Conservation (phyloP, 1,140 invertebrate species). For the Vanessa tameamea region DNA sequence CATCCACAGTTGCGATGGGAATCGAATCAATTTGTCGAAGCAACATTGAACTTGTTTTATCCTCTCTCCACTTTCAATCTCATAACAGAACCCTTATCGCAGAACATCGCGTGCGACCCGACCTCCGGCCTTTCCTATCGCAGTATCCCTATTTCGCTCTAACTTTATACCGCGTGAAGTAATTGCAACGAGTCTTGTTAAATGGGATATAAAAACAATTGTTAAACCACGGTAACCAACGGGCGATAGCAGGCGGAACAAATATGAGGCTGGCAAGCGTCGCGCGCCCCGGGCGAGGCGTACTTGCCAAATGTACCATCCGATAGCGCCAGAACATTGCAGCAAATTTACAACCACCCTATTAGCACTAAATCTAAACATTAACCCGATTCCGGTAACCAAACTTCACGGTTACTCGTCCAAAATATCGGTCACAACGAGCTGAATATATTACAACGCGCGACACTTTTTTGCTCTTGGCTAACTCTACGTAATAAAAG, state of each 20-base stretch:
- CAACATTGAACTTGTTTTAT: slow-evolving; percentile 60
- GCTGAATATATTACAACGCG: slow-evolving; percentile 15
- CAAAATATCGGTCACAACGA: slow-evolving; percentile 63
- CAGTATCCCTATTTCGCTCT: not conserved
- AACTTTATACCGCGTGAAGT: slow-evolving; percentile 1
- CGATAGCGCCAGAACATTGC: slow-evolving; percentile 75
- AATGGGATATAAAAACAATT: slow-evolving; percentile 45
- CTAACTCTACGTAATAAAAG: slow-evolving; percentile 14
- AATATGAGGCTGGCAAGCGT: slow-evolving; percentile 60
- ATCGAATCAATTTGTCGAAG: slow-evolving; percentile 71
- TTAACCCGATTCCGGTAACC: slow-evolving; percentile 77
- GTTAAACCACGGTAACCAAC: slow-evolving; percentile 54
- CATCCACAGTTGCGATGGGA: slow-evolving; percentile 57
- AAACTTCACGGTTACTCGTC: slow-evolving; percentile 69
- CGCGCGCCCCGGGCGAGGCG: slow-evolving; percentile 54
- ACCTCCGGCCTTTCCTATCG: slow-evolving; percentile 10
- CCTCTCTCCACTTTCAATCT: slow-evolving; percentile 49
- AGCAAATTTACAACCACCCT: slow-evolving; percentile 77
- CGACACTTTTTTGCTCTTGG: slow-evolving; percentile 26
- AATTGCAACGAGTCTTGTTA: slow-evolving; percentile 22
- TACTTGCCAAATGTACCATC: slow-evolving; percentile 76
- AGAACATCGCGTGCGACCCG: slow-evolving; percentile 7
- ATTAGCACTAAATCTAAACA: slow-evolving; percentile 81
- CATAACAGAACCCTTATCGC: slow-evolving; percentile 41
- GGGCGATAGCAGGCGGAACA: slow-evolving; percentile 38